Evolutionary conservation across 2,113 vertebrate species (phyloP).

Genomic region (Eurypyga helias): DNA sequence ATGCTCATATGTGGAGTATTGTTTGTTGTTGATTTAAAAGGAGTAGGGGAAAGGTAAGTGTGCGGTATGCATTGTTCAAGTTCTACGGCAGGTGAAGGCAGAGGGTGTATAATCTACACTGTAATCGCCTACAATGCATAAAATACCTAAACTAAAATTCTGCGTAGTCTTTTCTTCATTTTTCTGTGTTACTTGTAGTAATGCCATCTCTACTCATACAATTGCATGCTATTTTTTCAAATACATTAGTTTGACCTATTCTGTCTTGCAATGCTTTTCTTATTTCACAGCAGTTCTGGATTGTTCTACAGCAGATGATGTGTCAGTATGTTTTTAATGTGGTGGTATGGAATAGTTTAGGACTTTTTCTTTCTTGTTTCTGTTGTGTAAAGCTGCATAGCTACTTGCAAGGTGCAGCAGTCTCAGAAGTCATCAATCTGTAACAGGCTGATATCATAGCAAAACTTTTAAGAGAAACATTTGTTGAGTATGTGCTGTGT

Average conservation of each 20-base stretch:
- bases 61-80: neutral
- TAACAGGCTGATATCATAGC: neutral
- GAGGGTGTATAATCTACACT: neutral
- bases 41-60: neutral
- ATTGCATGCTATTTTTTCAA: neutral
- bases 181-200: neutral
- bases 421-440: neutral
- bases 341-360: neutral
- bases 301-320: neutral
- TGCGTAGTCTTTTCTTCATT: neutral
- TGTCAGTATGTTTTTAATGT: neutral
- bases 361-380: neutral
- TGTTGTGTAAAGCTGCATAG: neutral
- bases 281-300: neutral
- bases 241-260: neutral
- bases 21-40: neutral
- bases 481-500: neutral
- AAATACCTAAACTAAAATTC: neutral
- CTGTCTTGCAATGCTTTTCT: neutral
- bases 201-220: neutral
- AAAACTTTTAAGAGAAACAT: neutral
- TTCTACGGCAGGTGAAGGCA: neutral
- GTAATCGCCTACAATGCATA: neutral
- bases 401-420: neutral
- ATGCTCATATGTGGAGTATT: neutral